These are phyloP conservation scores for Paramuricea clavata DNA, from an alignment of 92 coral and sea anemone genomes.

Conservation along the genomic window DNA sequence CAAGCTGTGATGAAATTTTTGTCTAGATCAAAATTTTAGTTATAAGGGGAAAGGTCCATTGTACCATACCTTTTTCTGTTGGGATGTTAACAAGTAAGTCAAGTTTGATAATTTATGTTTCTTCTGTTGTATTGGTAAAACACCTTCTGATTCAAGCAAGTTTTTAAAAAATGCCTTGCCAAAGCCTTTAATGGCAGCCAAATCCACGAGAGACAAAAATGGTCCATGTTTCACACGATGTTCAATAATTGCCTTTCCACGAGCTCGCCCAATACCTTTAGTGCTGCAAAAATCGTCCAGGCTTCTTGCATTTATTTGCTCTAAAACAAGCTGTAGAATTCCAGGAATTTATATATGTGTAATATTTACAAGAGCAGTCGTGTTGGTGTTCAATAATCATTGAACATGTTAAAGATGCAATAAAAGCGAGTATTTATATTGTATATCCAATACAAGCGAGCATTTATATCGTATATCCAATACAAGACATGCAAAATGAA, in stretches of 20 bases:
- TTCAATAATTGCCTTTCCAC: constrained; percentile 78
- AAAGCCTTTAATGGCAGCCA: constrained; percentile 82
- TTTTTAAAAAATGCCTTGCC: constrained; percentile 84
- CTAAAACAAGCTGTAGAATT: constrained; percentile 75
- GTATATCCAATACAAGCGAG: too few species aligned
- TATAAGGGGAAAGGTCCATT: too few species aligned
- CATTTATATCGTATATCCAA: too few species aligned
- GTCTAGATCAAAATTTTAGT: too few species aligned
- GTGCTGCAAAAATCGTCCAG: constrained; percentile 84
- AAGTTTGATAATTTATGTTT: constrained; percentile 71
- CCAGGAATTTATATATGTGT: neutral
- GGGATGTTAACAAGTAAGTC: constrained; percentile 60
- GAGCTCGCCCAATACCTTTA: constrained; percentile 83
- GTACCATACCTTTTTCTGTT: constrained; percentile 72
- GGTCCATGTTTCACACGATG: constrained; percentile 78
- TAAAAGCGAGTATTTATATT: too few species aligned
- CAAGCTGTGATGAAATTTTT: too few species aligned
- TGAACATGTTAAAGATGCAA: too few species aligned
- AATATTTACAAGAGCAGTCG: too few species aligned
- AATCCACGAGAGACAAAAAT: constrained; percentile 70
- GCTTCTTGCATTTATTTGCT: constrained; percentile 80
- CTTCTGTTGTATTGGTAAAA: constrained; percentile 70
- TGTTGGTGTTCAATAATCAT: too few species aligned
- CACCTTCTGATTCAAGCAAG: constrained; percentile 78
- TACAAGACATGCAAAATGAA: too few species aligned